Conservation (phyloP, 2,113 vertebrate genomes). For the Todiramphus chloris region DNA sequence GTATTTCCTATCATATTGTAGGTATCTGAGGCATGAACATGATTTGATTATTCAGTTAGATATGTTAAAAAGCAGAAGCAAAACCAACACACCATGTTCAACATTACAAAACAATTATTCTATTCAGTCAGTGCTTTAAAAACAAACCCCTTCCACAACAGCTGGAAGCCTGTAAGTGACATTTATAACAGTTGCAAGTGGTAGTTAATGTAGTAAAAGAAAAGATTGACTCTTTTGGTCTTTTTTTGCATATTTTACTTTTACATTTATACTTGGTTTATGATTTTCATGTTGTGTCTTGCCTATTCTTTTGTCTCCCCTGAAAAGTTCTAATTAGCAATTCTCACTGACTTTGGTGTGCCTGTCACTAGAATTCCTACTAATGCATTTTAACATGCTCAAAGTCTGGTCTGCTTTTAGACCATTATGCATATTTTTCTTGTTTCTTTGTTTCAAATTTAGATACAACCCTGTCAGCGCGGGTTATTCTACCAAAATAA, state of each 20-base stretch:
- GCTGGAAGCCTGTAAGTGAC: slow-evolving; percentile 57
- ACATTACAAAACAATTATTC: slow-evolving; percentile 60
- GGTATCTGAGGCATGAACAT: not conserved
- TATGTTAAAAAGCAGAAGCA: slow-evolving; percentile 29
- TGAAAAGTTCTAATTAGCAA: slow-evolving; percentile 18
- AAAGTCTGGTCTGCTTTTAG: not conserved
- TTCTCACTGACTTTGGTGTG: slow-evolving; percentile 1
- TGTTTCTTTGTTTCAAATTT: not conserved
- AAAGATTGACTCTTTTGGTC: not conserved
- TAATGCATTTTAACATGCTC: not conserved
- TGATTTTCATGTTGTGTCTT: slow-evolving; percentile 10
- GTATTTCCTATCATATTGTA: not conserved
- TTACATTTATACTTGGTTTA: slow-evolving; percentile 6
- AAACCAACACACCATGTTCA: not conserved
- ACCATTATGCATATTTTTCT: not conserved
- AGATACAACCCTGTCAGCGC: not conserved
- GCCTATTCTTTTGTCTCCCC: not conserved
- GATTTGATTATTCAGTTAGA: slow-evolving; percentile 54
- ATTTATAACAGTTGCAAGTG: slow-evolving; percentile 34
- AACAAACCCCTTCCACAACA: slow-evolving; percentile 59
- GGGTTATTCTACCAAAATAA: not conserved
- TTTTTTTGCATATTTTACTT: slow-evolving; percentile 31
- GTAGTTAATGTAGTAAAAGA: slow-evolving; percentile 40
- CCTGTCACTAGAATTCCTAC: not conserved
- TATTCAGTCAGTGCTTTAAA: slow-evolving; percentile 50